Conservation (phyloP, 2,888 invertebrate genomes). For the Erebia ligea region DNA sequence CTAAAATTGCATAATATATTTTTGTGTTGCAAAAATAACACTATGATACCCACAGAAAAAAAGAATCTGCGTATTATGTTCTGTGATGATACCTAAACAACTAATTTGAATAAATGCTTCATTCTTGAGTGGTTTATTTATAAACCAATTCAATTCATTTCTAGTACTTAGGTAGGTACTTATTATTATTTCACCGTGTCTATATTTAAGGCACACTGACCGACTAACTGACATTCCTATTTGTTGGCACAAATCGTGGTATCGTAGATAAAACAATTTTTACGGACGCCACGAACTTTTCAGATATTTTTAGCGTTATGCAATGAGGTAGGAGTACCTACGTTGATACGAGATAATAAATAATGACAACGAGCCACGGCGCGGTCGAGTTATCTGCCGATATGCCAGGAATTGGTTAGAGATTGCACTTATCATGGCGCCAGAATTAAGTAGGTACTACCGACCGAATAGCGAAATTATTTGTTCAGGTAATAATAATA, state of each 20-base stretch:
- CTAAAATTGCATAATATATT: no score
- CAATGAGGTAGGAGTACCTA: slow-evolving; percentile 19
- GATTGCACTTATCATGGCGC: slow-evolving; percentile 30
- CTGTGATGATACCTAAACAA: no score
- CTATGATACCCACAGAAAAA: no score
- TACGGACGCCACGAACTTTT: slow-evolving; percentile 24
- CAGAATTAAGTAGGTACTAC: slow-evolving; percentile 7
- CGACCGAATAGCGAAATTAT: background rate
- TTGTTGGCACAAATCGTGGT: slow-evolving; percentile 40
- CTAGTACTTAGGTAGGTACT: background rate
- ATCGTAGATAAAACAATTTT: slow-evolving; percentile 41
- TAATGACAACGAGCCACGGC: slow-evolving; percentile 9
- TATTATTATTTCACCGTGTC: slow-evolving; percentile 28
- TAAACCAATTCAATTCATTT: background rate
- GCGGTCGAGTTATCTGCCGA: slow-evolving; percentile 24
- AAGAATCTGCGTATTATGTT: no score
- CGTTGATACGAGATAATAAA: slow-evolving; percentile 29
- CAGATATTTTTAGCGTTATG: slow-evolving; percentile 31
- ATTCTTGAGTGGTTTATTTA: background rate
- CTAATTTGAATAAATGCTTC: no score
- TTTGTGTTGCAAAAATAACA: no score
- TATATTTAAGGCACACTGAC: slow-evolving; percentile 47
- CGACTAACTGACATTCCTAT: slow-evolving; percentile 44
- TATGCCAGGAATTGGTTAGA: slow-evolving; percentile 17
- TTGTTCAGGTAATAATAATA: background rate